These are phyloP conservation scores for Aplocera efformata DNA, from an alignment of 2,888 invertebrate species.

Conservation along the genomic window DNA sequence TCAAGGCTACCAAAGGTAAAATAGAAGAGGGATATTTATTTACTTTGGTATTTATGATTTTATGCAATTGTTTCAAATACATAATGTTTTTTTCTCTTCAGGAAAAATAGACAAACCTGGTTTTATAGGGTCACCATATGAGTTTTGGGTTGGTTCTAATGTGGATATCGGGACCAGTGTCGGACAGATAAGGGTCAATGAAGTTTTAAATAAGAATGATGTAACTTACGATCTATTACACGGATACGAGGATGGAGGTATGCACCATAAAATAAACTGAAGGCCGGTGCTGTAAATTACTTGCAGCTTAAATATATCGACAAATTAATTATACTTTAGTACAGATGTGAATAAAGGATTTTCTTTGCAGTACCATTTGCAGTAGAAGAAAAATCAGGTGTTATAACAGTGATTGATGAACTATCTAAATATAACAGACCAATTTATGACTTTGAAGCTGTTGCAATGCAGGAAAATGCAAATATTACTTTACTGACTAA, in stretches of 20 bases:
- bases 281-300: not conserved
- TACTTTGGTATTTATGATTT: too few relatives aligned
- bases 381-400: slow-evolving; percentile 92
- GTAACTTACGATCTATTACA: slow-evolving; percentile 90
- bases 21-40: not conserved
- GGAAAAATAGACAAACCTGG: slow-evolving; percentile 83
- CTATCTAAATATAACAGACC: slow-evolving; percentile 84
- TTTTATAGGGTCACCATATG: slow-evolving; percentile 92
- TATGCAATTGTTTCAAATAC: too few relatives aligned
- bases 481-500: slow-evolving; percentile 88
- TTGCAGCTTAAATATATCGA: not conserved
- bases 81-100: slow-evolving; percentile 44
- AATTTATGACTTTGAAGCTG: slow-evolving; percentile 90
- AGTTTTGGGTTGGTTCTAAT: slow-evolving; percentile 94
- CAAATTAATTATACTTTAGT: too few relatives aligned
- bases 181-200: slow-evolving; percentile 89
- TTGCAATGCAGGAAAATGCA: slow-evolving; percentile 82
- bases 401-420: slow-evolving; percentile 90
- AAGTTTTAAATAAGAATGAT: slow-evolving; percentile 84
- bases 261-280: slow-evolving; percentile 6
- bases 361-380: slow-evolving; percentile 90
- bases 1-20: slow-evolving; percentile 74
- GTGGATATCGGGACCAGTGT: slow-evolving; percentile 92
- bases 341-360: too few relatives aligned
- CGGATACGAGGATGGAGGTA: slow-evolving; percentile 91